Evolutionary conservation across 2,888 invertebrate genomes (phyloP), one percentile per base, ranked within the genome.

Genomic region (Agonum fuliginosum): DNA sequence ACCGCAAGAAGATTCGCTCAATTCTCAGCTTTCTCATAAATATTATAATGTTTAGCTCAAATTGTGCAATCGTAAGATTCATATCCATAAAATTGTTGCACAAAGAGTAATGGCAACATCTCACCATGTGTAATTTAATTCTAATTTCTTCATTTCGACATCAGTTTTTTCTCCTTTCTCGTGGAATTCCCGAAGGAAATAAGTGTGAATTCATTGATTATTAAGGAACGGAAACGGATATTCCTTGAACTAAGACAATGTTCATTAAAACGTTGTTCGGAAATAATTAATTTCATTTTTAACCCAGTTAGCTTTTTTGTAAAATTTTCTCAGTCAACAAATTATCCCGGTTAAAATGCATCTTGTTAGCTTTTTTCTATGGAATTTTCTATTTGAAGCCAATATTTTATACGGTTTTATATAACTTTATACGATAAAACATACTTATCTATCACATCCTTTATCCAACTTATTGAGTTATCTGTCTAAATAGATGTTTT

Each of bases 221-320:
- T 54, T 54, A 54, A 24, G 20, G 8, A 48, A n/a, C 48, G 54
- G 54, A 54, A 54, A 54, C 54, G 54, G 54, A 54, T 54, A 24
- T 20, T 54, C 20, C 24, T 24, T 17, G 20, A 48, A 48, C 20
- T 48, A 5, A 48, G 8, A 8, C 2, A 8, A 6, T 20, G 10
- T 48, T 48, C 20, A 10, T 54, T 54, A n/a, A 54, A 54, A 24
- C 5, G 3, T 54, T 10, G 12, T 54, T 54, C 54, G 54, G 54
- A 54, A 24, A 54, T 22, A 54, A 54, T 54, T 54, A 24, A 22
- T 22, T 27, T 4, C 24, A 22, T 22, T 27, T 4, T 12, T 54
- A 54, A 54, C 54, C 54, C 22, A 54, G 54, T 54, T 54, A 37
- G 1, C 10, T 24, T n/a, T 54, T 54, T n/a, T n/a, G n/a, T n/a